Evolutionary conservation across 2,888 invertebrate species (phyloP).

Genomic region (Drosophila vallismaia): DNA sequence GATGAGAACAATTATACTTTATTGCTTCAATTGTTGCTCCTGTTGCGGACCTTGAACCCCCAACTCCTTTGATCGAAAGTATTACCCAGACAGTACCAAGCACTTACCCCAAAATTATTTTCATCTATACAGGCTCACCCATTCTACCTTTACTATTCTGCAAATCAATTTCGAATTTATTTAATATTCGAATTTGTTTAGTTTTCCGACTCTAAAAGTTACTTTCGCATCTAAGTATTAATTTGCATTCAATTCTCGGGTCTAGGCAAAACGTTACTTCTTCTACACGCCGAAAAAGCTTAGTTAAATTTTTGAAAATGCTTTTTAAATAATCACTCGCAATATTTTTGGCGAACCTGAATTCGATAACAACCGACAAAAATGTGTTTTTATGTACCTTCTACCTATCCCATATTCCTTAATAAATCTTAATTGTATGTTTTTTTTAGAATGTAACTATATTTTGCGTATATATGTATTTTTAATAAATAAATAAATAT

Average conservation of each 20-base stretch:
- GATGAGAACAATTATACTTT: conserved; percentile 39
- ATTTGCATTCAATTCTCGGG: conserved; percentile 22
- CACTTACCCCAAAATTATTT: conserved; percentile 15
- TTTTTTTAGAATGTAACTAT: conserved; percentile 53
- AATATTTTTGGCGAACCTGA: not conserved
- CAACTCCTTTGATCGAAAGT: conserved; percentile 26
- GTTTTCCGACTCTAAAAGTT: conserved; percentile 12
- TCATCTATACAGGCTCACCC: conserved; percentile 15
- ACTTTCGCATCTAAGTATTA: conserved; percentile 50
- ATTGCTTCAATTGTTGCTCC: conserved; percentile 40
- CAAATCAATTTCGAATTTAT: conserved; percentile 57
- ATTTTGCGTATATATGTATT: conserved; percentile 49
- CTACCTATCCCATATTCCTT: conserved; percentile 50
- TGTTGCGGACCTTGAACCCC: conserved; percentile 2
- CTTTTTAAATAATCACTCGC: conserved; percentile 5
- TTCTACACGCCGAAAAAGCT: conserved; percentile 16
- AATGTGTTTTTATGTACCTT: conserved; percentile 60
- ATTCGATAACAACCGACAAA: conserved; percentile 41
- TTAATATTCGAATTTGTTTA: conserved; percentile 51
- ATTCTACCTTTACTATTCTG: conserved; percentile 14
- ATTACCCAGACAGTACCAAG: conserved; percentile 31
- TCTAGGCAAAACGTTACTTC: conserved; percentile 14
- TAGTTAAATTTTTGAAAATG: conserved; percentile 17
- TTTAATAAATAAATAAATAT: conserved; percentile 51
- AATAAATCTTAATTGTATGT: conserved; percentile 54